Conservation (phyloP, 2,888 invertebrate genomes). For the Pheosia tremula region DNA sequence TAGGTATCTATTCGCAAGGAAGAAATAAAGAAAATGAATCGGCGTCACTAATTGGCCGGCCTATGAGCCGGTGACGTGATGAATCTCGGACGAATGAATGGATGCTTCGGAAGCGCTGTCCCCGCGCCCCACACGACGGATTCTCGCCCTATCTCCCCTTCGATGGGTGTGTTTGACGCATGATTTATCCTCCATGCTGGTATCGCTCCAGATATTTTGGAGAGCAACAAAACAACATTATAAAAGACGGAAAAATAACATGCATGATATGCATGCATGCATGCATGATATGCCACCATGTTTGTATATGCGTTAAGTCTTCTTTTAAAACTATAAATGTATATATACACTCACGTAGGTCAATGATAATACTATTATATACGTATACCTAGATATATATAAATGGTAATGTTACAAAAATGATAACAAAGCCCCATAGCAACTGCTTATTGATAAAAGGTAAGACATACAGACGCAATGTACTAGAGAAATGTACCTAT, state of each 20-base stretch:
- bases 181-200: constrained; percentile 63
- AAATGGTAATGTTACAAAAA: too few species aligned
- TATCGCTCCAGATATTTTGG: constrained; percentile 38
- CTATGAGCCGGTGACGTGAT: constrained; percentile 61
- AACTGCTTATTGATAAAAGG: constrained; percentile 26
- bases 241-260: constrained; percentile 40
- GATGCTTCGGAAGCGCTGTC: constrained; percentile 50
- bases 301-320: too few species aligned
- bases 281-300: too few species aligned
- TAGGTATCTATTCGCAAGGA: constrained; percentile 30
- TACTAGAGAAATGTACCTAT: constrained; percentile 46
- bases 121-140: constrained; percentile 54
- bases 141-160: constrained; percentile 60
- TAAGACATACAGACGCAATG: constrained; percentile 25
- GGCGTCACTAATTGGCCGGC: constrained; percentile 58
- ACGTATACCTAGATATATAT: too few species aligned
- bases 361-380: too few species aligned
- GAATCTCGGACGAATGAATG: constrained; percentile 59
- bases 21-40: constrained; percentile 56
- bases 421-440: constrained; percentile 1
- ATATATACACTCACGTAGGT: too few species aligned
- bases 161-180: constrained; percentile 66
- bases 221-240: constrained; percentile 49
- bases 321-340: too few species aligned
- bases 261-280: too few species aligned